Conservation (phyloP, 2,113 vertebrate genomes). For the Setophaga kirtlandii region DNA sequence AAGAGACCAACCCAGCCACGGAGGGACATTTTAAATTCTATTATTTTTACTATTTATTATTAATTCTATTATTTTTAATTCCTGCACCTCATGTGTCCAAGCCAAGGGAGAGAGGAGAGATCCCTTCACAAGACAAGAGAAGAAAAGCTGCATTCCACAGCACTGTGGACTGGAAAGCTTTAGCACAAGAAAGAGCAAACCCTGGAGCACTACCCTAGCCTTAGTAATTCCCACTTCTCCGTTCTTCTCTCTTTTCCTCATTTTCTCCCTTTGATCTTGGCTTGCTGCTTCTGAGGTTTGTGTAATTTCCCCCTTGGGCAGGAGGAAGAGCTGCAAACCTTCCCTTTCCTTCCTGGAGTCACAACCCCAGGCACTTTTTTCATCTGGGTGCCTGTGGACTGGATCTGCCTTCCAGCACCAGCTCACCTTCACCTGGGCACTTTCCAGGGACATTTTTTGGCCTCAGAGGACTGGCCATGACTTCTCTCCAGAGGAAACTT, state of each 20-base stretch:
- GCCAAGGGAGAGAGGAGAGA: not conserved
- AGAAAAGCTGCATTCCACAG: not conserved
- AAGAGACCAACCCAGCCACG: not conserved
- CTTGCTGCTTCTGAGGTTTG: not conserved
- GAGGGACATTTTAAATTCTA: not conserved
- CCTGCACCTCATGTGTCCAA: not conserved
- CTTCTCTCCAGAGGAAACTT: too few species aligned
- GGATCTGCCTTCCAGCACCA: not conserved
- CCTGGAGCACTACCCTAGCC: not conserved
- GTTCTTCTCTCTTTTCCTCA: not conserved
- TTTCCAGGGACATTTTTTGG: not conserved
- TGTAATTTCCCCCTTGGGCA: not conserved
- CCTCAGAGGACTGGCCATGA: too few species aligned
- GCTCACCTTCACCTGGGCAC: not conserved
- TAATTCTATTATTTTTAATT: not conserved
- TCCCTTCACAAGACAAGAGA: not conserved
- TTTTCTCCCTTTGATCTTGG: conserved; percentile 35
- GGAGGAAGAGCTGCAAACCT: not conserved
- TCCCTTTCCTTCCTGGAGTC: not conserved
- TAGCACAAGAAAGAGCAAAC: not conserved
- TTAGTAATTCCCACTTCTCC: not conserved
- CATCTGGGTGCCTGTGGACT: not conserved
- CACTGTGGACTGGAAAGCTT: not conserved
- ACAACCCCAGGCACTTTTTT: not conserved
- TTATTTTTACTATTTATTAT: not conserved